Evolutionary conservation across 2,797 vertebrate species (phyloP), one percentile per base, ranked within the genome.

Genomic region (Betta splendens): DNA sequence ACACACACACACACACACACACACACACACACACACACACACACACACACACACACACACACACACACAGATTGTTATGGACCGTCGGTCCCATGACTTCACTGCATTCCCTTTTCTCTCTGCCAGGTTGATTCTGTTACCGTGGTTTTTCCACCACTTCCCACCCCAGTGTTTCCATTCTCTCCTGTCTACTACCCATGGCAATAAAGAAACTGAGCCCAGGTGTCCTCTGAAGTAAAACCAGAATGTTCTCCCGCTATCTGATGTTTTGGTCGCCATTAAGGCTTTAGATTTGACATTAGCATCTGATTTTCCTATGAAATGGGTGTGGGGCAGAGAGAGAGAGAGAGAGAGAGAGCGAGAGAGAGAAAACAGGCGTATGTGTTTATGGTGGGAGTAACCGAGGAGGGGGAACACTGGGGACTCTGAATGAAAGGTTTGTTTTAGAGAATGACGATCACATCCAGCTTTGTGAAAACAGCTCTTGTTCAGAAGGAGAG

Each of bases 381-480:
- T 79, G 55, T 76, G 70, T 75, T 71, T 65, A 45, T 52, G 72
- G 72, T 78, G 69, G 61, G 68, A 63, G 78, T 52, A 60, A 75
- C 36, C 74, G 69, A 37, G 75, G 50, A 50, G 59, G 43, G 69
- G 51, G 42, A 48, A 63, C 52, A 46, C 54, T 31, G 23, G 63
- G 51, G 61, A 57, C 57, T 62, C 64, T 89, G 88, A 91, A 91
- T 90, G 80, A 85, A 84, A 63, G 81, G 85, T 86, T 92, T 91
- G 89, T 89, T 84, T 87, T 78, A 78, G 73, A 79, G 81, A 80
- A 78, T 83, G 81, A 71, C 49, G 57, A 87, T 82, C 79, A 64
- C 78, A 86, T 84, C 83, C 77, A 74, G 78, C 76, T 88, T 86
- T 87, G 75, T 91, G 83, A 90, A 91, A 91, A 91, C 87, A 48